These are phyloP conservation scores for Uloborus plumipes DNA, from an alignment of 2,888 invertebrate species.

Conservation along the genomic window DNA sequence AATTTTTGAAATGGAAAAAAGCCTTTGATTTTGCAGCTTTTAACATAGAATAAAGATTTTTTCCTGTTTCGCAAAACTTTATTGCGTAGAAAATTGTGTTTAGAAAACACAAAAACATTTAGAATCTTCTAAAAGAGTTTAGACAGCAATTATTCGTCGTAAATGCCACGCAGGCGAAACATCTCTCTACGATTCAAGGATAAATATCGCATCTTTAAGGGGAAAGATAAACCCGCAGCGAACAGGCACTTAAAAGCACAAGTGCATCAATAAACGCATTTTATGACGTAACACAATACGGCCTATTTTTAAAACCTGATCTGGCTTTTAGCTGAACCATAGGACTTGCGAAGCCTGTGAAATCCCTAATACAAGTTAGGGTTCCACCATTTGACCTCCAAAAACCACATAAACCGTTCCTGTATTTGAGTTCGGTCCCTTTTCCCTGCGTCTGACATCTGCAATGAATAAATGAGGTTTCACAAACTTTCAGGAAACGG, in stretches of 20 bases:
- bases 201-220: neutral
- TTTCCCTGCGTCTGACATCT: slow-evolving; percentile 17
- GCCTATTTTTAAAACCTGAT: slow-evolving; percentile 38
- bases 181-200: neutral
- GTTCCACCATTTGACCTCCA: too few relatives aligned
- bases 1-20: too few relatives aligned
- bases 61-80: neutral
- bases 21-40: too few relatives aligned
- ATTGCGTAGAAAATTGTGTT: neutral
- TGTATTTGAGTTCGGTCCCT: slow-evolving; percentile 35
- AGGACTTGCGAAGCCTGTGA: neutral
- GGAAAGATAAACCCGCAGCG: slow-evolving; percentile 18
- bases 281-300: slow-evolving; percentile 52
- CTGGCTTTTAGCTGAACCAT: neutral
- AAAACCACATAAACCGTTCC: too few relatives aligned
- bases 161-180: too few relatives aligned
- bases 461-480: slow-evolving; percentile 55
- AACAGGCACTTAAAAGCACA: slow-evolving; percentile 57
- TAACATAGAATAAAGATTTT: too few relatives aligned
- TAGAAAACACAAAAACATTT: neutral
- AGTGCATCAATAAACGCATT: slow-evolving; percentile 60
- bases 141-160: too few relatives aligned
- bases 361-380: neutral
- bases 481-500: slow-evolving; percentile 25
- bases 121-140: neutral